Evolutionary conservation across 2,113 vertebrate species (phyloP), one percentile per base, ranked within the genome.

Genomic region (Apistogramma diplotaenia): DNA sequence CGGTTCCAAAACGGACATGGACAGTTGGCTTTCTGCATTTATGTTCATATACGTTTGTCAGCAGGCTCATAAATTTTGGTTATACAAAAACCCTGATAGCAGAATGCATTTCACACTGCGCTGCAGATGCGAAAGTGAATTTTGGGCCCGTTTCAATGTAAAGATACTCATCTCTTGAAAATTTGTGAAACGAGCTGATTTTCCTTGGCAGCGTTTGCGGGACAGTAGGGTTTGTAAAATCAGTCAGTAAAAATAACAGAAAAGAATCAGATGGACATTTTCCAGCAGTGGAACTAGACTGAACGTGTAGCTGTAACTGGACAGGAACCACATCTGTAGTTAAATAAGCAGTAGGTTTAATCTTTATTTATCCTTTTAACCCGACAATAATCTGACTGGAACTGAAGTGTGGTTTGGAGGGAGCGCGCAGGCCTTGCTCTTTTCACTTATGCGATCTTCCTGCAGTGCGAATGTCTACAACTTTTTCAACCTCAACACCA

Each of bases 321-420:
- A 70, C 43, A n/a, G 29, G 25, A 70, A 70, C 65, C 43, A 70
- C 65, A 51, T 8, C 40, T 51, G 18, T 51, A 51, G 43, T 51
- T 70, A 70, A 70, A 70, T 51, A 70, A 70, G 25, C 43, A 70
- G 51, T 70, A 4, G 6, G 51, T 70, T 51, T 51, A 70, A 51
- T 70, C 65, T 70, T 70, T 70, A 51, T 70, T 70, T 70, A 43
- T 70, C 51, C 65, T 70, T 70, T 70, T 70, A 51, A 70, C 40
- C 23, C 49, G 16, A 29, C 65, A 51, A 51, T 70, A 70, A 70
- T 70, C 43, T 29, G 43, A 29, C 23, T 49, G 43, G 40, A 51
- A n/a, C 25, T 51, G 65, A 51, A 70, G 65, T 70, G 65, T 70
- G 65, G 65, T 70, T 5, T 70, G 65, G 65, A 70, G 25, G 18